Conservation (phyloP, 2,888 invertebrate species). For the Protonemura montana region DNA sequence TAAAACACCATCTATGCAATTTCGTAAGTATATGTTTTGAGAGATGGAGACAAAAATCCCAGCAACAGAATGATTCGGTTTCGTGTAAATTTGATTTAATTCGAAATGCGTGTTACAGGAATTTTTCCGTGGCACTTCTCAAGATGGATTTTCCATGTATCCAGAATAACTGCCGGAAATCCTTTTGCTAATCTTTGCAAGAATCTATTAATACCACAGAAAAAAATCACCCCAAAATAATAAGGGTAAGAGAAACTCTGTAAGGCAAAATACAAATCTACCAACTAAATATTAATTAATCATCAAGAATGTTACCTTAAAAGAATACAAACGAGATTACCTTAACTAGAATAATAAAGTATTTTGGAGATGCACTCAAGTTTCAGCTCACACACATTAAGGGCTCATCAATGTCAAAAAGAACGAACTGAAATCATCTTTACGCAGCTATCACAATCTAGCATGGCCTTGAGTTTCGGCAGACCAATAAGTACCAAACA, state of each 20-base stretch:
- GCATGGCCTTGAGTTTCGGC: not conserved
- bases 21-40: not conserved
- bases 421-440: not conserved
- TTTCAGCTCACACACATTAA: not conserved
- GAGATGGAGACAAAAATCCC: not conserved
- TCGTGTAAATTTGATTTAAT: constrained; percentile 47
- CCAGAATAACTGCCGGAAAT: constrained; percentile 33
- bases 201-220: constrained; percentile 9
- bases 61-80: not conserved
- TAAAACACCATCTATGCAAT: not conserved
- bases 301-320: constrained; percentile 5
- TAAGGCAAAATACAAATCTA: constrained; percentile 23
- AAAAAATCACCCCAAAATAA: constrained; percentile 23
- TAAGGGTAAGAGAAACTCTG: not conserved
- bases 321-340: constrained; percentile 12
- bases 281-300: constrained; percentile 3
- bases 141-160: constrained; percentile 42
- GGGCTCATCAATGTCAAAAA: not conserved
- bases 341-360: not conserved
- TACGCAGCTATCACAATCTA: not conserved
- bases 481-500: not conserved
- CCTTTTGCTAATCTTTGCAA: not conserved
- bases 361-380: constrained; percentile 2
- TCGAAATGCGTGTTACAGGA: constrained; percentile 47
- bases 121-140: constrained; percentile 17